phyloP scores from a whole-genome alignment of 2,113 vertebrate genomes.

The Neogobius melanostomus region DNA sequence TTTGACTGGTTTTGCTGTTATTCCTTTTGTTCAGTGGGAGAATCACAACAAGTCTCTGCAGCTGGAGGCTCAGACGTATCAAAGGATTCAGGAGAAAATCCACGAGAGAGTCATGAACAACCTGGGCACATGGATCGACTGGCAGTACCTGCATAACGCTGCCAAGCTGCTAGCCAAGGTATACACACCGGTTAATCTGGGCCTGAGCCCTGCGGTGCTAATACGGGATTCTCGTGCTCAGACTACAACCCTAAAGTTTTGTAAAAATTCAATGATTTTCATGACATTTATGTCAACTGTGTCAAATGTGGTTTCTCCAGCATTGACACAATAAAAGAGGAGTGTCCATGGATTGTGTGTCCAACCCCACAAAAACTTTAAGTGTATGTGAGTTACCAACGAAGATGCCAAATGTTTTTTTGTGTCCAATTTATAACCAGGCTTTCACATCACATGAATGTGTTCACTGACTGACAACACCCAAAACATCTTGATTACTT shows the following conservation, averaged over 20 bases:
- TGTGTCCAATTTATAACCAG: no score
- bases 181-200: neutral
- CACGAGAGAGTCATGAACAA: slow-evolving; percentile 99
- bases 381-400: no score
- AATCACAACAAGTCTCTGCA: slow-evolving; percentile 99
- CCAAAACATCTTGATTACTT: no score
- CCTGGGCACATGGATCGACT: slow-evolving; percentile 98
- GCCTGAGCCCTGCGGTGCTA: neutral
- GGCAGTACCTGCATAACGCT: slow-evolving; percentile 99
- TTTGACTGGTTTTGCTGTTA: neutral
- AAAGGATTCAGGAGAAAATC: slow-evolving; percentile 99
- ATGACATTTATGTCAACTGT: no score
- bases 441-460: no score
- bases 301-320: no score
- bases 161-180: slow-evolving; percentile 98
- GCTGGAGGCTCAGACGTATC: slow-evolving; percentile 97
- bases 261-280: no score
- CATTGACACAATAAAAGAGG: no score
- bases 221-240: neutral
- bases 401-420: no score
- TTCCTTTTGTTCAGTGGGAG: slow-evolving; percentile 85
- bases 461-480: no score
- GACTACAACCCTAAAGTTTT: neutral
- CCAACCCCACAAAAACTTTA: no score
- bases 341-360: no score